phyloP scores from a whole-genome alignment of 2,888 invertebrate species.

The Amphipoea lucens region DNA sequence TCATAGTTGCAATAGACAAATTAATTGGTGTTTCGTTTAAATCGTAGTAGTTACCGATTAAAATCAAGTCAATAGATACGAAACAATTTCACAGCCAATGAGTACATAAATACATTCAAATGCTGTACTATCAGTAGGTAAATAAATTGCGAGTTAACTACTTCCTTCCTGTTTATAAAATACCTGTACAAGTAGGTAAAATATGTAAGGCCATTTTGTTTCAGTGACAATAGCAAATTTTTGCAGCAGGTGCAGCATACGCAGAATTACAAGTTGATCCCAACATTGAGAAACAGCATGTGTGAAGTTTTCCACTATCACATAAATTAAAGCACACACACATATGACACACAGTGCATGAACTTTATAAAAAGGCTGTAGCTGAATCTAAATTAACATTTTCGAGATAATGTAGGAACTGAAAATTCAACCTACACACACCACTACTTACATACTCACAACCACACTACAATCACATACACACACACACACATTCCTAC shows the following conservation, averaged over 20 bases:
- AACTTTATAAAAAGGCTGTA: not conserved
- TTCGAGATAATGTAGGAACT: not conserved
- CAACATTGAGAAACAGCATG: not conserved
- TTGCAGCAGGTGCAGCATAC: not conserved
- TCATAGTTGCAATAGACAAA: not conserved
- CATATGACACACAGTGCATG: no score
- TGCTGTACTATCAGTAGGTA: not conserved
- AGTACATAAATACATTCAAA: conserved; percentile 6
- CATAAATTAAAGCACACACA: not conserved
- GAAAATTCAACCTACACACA: no score
- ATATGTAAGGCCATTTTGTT: not conserved
- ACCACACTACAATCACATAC: not conserved
- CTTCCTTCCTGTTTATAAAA: not conserved
- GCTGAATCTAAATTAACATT: not conserved
- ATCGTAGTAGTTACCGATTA: not conserved
- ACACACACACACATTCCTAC: not conserved
- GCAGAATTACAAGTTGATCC: not conserved
- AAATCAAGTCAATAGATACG: not conserved
- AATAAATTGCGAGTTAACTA: conserved; percentile 10
- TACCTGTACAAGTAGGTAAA: no score
- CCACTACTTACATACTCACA: not conserved
- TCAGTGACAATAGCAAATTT: not conserved
- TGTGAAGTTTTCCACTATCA: no score
- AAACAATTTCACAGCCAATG: conserved; percentile 29
- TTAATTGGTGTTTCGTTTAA: not conserved